These are phyloP conservation scores for Drosophila nebulosa DNA, from an alignment of 1,140 invertebrate species.

Conservation along the genomic window DNA sequence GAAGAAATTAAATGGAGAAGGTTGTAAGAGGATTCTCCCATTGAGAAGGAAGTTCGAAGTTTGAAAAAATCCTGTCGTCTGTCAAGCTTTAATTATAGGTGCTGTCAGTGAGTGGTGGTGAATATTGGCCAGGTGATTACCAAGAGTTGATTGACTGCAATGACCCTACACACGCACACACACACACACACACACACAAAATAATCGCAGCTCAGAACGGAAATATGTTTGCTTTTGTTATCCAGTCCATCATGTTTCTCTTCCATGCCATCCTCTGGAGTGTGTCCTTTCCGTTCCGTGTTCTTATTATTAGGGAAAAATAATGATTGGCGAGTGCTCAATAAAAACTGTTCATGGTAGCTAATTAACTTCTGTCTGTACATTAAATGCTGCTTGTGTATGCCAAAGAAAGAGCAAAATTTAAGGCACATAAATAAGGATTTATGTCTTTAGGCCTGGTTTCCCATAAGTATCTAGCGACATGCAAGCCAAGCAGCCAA, in stretches of 20 bases:
- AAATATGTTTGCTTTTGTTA: background rate
- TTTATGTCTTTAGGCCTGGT: conserved; percentile 8
- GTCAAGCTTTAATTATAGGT: background rate
- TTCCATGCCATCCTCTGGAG: background rate
- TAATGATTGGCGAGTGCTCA: background rate
- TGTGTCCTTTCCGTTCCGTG: background rate
- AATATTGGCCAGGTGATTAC: background rate
- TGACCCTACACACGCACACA: background rate
- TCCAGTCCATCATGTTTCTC: background rate
- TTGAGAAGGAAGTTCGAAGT: too few species aligned
- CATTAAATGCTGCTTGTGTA: background rate
- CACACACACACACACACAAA: too few species aligned
- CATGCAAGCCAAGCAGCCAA: conserved; percentile 30
- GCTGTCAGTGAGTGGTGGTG: background rate
- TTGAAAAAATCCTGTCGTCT: too few species aligned
- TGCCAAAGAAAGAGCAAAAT: conserved; percentile 4
- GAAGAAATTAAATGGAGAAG: too few species aligned
- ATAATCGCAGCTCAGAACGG: background rate
- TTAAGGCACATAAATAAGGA: conserved; percentile 33
- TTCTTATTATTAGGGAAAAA: background rate
- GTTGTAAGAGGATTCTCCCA: too few species aligned
- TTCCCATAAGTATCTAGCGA: conserved; percentile 7
- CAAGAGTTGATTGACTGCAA: background rate
- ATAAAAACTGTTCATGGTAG: background rate
- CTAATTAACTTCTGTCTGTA: conserved; percentile 25